Conservation (phyloP, 2,797 vertebrate species). For the Amblyraja radiata region DNA sequence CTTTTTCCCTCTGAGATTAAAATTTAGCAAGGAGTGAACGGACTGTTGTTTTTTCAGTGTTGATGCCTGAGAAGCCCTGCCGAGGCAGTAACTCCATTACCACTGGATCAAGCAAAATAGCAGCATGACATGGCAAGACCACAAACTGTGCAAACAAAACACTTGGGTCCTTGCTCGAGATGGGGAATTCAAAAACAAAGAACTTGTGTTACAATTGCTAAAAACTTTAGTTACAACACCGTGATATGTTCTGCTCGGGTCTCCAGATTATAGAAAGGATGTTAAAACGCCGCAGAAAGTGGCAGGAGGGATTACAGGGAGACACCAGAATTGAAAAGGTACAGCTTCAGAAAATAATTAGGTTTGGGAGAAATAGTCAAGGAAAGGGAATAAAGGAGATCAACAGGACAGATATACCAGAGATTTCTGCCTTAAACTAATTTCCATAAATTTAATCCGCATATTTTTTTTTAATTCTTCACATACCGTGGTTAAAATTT, state of each 20-base stretch:
- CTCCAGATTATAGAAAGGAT: background rate
- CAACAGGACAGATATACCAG: background rate
- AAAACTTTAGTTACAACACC: background rate
- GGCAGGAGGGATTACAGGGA: background rate
- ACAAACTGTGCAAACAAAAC: background rate
- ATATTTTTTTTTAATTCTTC: no score
- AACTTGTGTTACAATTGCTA: background rate
- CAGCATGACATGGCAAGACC: background rate
- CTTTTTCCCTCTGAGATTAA: background rate
- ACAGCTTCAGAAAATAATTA: background rate
- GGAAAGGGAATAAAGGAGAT: background rate
- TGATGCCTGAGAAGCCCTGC: background rate
- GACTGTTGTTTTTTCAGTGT: background rate
- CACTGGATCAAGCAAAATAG: background rate
- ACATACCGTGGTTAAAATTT: no score
- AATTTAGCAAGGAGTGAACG: background rate
- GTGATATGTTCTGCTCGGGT: background rate
- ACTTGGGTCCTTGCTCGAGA: background rate
- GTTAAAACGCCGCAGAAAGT: background rate
- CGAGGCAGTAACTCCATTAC: background rate
- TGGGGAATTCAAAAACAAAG: background rate
- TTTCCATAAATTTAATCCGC: no score
- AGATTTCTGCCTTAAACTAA: background rate
- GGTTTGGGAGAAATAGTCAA: background rate
- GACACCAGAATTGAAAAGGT: background rate